A percentile compares a stretch with the other conserved stretches of the same genome.
phyloP scores from a whole-genome alignment of 2,888 invertebrate species.

The Polydrusus pterygomalis region DNA sequence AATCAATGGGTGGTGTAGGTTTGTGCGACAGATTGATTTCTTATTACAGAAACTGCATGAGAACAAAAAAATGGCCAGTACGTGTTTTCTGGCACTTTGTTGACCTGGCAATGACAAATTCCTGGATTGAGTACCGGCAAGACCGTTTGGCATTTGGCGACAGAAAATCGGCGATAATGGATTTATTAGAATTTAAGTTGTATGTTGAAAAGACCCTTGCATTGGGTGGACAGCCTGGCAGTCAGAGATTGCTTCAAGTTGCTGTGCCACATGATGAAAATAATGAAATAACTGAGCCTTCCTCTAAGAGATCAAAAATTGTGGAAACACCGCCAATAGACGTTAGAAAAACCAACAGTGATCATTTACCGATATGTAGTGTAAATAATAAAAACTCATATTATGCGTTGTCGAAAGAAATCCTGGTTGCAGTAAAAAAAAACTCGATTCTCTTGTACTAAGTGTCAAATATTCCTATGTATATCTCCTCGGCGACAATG shows the following conservation, averaged over 20 bases:
- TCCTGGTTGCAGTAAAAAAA: constrained; percentile 10
- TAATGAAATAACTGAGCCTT: neutral
- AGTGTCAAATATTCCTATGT: too few relatives aligned
- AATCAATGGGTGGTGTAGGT: constrained; percentile 5
- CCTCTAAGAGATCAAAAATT: constrained; percentile 6
- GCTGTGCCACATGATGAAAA: neutral
- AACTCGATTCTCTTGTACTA: too few relatives aligned
- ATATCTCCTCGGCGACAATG: too few relatives aligned
- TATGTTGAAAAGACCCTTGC: neutral
- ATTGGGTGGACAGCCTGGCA: neutral
- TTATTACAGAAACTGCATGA: neutral
- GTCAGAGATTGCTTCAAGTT: neutral
- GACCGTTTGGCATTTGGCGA: constrained; percentile 1
- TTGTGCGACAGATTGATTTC: constrained; percentile 5
- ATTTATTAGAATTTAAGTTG: constrained; percentile 7
- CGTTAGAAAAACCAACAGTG: constrained; percentile 6
- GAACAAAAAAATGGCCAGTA: neutral
- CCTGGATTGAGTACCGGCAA: neutral
- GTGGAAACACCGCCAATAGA: constrained; percentile 1
- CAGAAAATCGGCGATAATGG: constrained; percentile 4
- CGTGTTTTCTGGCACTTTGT: neutral
- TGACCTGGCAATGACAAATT: constrained; percentile 2
- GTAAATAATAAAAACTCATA: constrained; percentile 3
- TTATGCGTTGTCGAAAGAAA: constrained; percentile 4
- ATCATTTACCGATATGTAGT: constrained; percentile 1